These are phyloP conservation scores for Phanerotoma sp. DNA, from an alignment of 2,888 invertebrate species.

Conservation along the genomic window DNA sequence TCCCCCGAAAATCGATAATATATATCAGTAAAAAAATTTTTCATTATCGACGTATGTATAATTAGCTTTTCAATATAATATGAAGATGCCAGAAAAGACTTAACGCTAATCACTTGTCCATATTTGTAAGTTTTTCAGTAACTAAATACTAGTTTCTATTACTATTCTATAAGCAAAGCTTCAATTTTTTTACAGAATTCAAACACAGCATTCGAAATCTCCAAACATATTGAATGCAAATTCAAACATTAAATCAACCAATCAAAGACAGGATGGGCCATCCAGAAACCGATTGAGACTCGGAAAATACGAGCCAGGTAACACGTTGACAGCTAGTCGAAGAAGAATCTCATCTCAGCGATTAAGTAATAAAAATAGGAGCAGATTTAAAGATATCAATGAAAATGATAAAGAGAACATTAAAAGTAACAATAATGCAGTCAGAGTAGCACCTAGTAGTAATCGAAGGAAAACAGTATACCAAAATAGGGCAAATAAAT, in stretches of 20 bases:
- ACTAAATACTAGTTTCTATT: too few relatives aligned
- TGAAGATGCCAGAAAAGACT: too few relatives aligned
- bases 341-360: constrained; percentile 35
- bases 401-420: constrained; percentile 32
- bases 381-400: constrained; percentile 33
- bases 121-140: too few relatives aligned
- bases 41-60: too few relatives aligned
- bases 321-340: constrained; percentile 31
- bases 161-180: too few relatives aligned
- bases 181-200: too few relatives aligned
- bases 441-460: constrained; percentile 39
- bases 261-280: constrained; percentile 32
- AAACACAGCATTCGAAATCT: constrained; percentile 34
- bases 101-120: too few relatives aligned
- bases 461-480: constrained; percentile 35
- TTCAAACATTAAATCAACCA: constrained; percentile 24
- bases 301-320: background rate
- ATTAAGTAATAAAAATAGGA: constrained; percentile 28
- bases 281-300: constrained; percentile 32
- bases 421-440: constrained; percentile 36
- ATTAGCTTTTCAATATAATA: too few relatives aligned
- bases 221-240: constrained; percentile 36
- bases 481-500: constrained; percentile 39
- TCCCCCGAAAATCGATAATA: too few relatives aligned
- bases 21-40: too few relatives aligned